A percentile compares a stretch with the other conserved stretches of the same genome.
Conservation (phyloP, 2,113 vertebrate genomes). For the Caloenas nicobarica region DNA sequence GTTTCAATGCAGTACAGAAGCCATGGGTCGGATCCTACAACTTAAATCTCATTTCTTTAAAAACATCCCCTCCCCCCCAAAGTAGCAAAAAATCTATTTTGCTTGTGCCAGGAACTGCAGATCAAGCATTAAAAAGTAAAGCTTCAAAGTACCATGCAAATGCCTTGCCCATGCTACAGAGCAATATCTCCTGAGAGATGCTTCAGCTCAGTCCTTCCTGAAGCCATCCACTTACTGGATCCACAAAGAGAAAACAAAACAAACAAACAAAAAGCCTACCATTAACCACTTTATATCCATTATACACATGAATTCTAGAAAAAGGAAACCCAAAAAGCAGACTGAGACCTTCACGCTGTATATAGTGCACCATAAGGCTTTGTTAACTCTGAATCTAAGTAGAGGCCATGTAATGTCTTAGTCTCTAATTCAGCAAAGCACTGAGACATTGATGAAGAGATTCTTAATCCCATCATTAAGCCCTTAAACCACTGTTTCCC, state of each 20-base stretch:
- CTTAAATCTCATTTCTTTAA: not conserved
- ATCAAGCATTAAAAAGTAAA: constrained; percentile 10
- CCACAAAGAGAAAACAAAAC: fast-evolving
- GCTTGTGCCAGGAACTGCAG: not conserved
- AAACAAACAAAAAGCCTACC: not conserved
- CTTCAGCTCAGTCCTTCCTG: not conserved
- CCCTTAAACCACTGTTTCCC: not conserved
- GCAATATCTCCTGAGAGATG: not conserved
- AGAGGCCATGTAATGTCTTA: not conserved
- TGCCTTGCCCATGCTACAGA: not conserved
- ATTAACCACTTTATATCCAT: not conserved
- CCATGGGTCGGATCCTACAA: not conserved
- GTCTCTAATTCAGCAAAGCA: not conserved
- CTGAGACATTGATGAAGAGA: not conserved
- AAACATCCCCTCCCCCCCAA: not conserved
- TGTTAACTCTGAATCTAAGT: not conserved
- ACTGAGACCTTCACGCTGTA: not conserved
- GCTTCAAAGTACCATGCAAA: not conserved
- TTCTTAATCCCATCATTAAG: constrained; percentile 15
- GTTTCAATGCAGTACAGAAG: not conserved
- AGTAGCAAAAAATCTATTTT: not conserved
- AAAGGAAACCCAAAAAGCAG: not conserved
- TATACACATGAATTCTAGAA: not conserved
- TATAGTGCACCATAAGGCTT: not conserved
- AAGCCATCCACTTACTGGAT: not conserved